Evolutionary conservation across 2,797 vertebrate genomes (phyloP), one percentile per base, ranked within the genome.

Genomic region (Poeciliopsis gracilis): DNA sequence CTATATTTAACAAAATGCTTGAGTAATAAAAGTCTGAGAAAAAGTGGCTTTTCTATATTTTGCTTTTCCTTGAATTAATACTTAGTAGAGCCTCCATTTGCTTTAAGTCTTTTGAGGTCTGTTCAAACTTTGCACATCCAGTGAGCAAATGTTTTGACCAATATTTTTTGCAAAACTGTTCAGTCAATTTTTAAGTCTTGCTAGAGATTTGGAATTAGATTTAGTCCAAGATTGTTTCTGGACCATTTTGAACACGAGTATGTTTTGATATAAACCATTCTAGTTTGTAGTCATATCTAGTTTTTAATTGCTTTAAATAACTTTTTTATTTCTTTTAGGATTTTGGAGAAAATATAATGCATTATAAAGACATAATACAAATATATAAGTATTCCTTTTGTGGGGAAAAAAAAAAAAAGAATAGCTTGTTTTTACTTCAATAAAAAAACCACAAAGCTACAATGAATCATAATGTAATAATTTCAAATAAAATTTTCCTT

Each of bases 371-470:
- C 20, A 41, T 1, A 30, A 59, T 5, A n/a, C 5, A 13, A 69
- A 13, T 13, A 45, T 20, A n/a, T 38, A 25, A 41, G 12, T 43
- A 36, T 69, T 70, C 23, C 12, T 43, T 43, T 70, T 28, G 41
- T 70, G 41, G 20, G 43, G 43, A 25, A 12, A 12, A 67, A 25
- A 12, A 12, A n/a, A 28, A 67, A 25, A 18, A 18, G 8, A 66
- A 66, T 38, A 66, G 13, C 10, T 36, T 63, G 18, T 8, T 18
- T 63, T 51, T 23, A 8, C 6, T 2, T 20, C 23, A 3, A 86
- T 77, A 90, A 90, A 89, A 89, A 92, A 88, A 88, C 90, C 74
- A 82, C 47, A 43, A 66, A 76, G 76, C 87, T 79, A 61, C 87
- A 89, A 81, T 59, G 12, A 59, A 77, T 85, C 83, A 77, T 84